A percentile compares a stretch with the other conserved stretches of the same genome.
Evolutionary conservation across 1,140 invertebrate species (phyloP).

Genomic region (Rhynchophorus ferrugineus): DNA sequence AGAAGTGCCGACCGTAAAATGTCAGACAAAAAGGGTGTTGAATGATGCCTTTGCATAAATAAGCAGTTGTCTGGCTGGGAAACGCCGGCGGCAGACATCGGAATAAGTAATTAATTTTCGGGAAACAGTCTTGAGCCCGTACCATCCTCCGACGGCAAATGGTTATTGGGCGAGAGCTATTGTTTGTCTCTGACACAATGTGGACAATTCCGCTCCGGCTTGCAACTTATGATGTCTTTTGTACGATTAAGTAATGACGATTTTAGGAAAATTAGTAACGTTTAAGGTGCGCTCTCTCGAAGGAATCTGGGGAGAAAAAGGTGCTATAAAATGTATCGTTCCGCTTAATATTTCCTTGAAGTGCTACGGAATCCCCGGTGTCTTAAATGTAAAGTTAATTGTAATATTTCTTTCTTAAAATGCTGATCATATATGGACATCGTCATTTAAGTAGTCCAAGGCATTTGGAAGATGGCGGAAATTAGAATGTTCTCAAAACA

Average conservation of each 20-base stretch:
- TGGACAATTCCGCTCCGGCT: neutral
- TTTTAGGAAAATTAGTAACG: neutral
- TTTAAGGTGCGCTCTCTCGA: neutral
- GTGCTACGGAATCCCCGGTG: too few species aligned
- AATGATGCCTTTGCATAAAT: slow-evolving; percentile 23
- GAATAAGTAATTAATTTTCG: slow-evolving; percentile 20
- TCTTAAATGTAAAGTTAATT: too few species aligned
- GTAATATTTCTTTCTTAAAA: too few species aligned
- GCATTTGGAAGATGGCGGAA: too few species aligned
- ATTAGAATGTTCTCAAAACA: too few species aligned
- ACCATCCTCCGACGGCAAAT: slow-evolving; percentile 1
- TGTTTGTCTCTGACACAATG: slow-evolving; percentile 6
- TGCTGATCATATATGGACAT: too few species aligned
- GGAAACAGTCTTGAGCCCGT: neutral
- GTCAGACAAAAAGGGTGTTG: slow-evolving; percentile 23
- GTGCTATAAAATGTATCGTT: too few species aligned
- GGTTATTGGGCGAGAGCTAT: neutral
- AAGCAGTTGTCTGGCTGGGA: slow-evolving; percentile 19
- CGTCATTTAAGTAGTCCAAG: too few species aligned
- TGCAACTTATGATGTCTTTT: slow-evolving; percentile 5
- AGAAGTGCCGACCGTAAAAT: slow-evolving; percentile 13
- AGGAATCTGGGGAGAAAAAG: too few species aligned
- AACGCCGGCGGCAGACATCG: slow-evolving; percentile 13
- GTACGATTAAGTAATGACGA: neutral
- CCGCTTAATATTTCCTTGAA: too few species aligned